A percentile compares a stretch with the other conserved stretches of the same genome.
phyloP scores from a whole-genome alignment of 2,113 vertebrate genomes.

The Callionymus lyra region DNA sequence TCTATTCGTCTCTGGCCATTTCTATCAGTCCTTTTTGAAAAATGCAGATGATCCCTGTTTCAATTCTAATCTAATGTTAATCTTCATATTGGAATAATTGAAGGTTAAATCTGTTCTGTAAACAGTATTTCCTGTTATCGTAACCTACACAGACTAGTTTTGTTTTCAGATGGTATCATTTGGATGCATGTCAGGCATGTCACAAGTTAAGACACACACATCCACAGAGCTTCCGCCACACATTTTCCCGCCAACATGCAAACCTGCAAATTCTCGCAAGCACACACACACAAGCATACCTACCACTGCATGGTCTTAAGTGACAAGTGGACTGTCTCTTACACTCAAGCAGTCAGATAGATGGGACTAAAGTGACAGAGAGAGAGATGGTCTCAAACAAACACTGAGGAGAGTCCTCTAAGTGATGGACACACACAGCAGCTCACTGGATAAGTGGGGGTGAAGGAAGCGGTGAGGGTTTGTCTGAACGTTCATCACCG shows the following conservation, averaged over 20 bases:
- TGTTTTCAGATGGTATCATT: slow-evolving; percentile 49
- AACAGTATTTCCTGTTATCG: too few species aligned
- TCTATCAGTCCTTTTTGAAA: too few species aligned
- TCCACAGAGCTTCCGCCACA: too few species aligned
- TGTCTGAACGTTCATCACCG: slow-evolving; percentile 90
- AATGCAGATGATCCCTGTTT: too few species aligned
- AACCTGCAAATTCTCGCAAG: slow-evolving; percentile 2
- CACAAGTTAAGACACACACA: slow-evolving; percentile 19
- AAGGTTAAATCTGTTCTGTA: slow-evolving; percentile 50
- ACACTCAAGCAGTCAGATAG: slow-evolving; percentile 30
- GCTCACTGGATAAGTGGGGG: slow-evolving; percentile 74
- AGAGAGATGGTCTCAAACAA: slow-evolving; percentile 53
- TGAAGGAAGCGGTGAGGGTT: slow-evolving; percentile 86
- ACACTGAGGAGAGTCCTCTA: slow-evolving; percentile 41
- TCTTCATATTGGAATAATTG: slow-evolving; percentile 22
- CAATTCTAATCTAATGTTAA: too few species aligned
- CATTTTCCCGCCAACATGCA: too few species aligned
- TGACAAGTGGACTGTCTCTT: slow-evolving; percentile 38
- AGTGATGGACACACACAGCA: slow-evolving; percentile 37
- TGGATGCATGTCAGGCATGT: slow-evolving; percentile 57
- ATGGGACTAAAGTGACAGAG: slow-evolving; percentile 69
- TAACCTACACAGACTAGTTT: slow-evolving; percentile 28
- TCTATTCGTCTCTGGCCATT: too few species aligned
- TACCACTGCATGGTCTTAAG: slow-evolving; percentile 31
- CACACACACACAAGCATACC: slow-evolving; percentile 14